These are phyloP conservation scores for Synanthedon andrenaeformis DNA, from an alignment of 2,888 invertebrate species.

Conservation along the genomic window DNA sequence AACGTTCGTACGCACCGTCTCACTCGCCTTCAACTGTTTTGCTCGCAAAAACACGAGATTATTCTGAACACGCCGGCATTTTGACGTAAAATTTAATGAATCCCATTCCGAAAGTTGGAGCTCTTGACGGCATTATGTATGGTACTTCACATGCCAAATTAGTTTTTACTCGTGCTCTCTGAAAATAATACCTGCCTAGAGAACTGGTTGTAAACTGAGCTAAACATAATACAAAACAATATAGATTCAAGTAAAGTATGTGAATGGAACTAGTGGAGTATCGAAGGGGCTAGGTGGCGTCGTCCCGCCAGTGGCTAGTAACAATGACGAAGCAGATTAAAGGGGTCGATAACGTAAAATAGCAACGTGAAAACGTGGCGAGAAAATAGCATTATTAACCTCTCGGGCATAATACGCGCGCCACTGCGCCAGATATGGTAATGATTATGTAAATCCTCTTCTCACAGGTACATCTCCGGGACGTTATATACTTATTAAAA, in stretches of 20 bases:
- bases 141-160: not conserved
- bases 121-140: not conserved
- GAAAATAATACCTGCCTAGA: not conserved
- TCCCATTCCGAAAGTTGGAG: not conserved
- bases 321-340: slow-evolving; percentile 67
- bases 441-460: slow-evolving; percentile 70
- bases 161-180: not conserved
- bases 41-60: slow-evolving; percentile 24
- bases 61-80: not conserved
- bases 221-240: not conserved
- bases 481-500: slow-evolving; percentile 70
- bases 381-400: slow-evolving; percentile 72
- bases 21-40: slow-evolving; percentile 24
- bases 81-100: not conserved
- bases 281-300: slow-evolving; percentile 39
- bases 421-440: slow-evolving; percentile 70
- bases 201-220: not conserved
- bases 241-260: not conserved
- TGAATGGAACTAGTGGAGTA: slow-evolving; percentile 10
- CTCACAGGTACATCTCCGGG: slow-evolving; percentile 67
- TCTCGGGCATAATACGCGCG: slow-evolving; percentile 68
- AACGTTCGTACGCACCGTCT: slow-evolving; percentile 43
- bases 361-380: slow-evolving; percentile 68
- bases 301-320: slow-evolving; percentile 58
- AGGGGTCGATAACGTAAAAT: slow-evolving; percentile 65